Evolutionary conservation across 2,797 vertebrate species (phyloP).

Genomic region (Cephalopachus bancanus): DNA sequence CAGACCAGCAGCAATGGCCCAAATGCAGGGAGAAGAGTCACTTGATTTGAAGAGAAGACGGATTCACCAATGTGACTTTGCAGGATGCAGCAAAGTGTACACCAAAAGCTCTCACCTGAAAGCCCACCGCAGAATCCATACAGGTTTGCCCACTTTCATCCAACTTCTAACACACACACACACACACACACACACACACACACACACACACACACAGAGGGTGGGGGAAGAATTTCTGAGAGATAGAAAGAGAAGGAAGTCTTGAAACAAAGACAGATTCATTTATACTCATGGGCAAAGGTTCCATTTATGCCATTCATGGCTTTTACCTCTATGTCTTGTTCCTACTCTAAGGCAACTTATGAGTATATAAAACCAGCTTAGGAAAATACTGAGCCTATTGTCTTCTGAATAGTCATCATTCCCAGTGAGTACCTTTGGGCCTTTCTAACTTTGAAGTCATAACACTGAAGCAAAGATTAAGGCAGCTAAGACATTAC

Average conservation of each 20-base stretch:
- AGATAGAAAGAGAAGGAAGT: neutral
- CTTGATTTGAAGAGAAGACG: constrained; percentile 95
- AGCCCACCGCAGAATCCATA: constrained; percentile 97
- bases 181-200: neutral
- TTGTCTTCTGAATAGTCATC: constrained; percentile 45
- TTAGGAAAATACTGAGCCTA: constrained; percentile 15
- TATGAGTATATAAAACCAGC: constrained; percentile 15
- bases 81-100: constrained; percentile 98
- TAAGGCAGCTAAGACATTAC: neutral
- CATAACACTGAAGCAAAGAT: constrained; percentile 17
- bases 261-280: constrained; percentile 9
- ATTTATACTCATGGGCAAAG: neutral
- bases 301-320: neutral
- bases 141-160: constrained; percentile 88
- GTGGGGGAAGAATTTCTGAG: neutral
- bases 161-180: neutral
- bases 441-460: constrained; percentile 34
- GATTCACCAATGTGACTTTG: constrained; percentile 98
- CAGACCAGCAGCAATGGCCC: constrained; percentile 85
- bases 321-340: neutral
- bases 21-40: constrained; percentile 88
- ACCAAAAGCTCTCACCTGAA: constrained; percentile 99
- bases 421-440: neutral
- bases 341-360: neutral
- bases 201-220: neutral